phyloP scores from a whole-genome alignment of 2,888 invertebrate species.

The Hoplodrina blanda region DNA sequence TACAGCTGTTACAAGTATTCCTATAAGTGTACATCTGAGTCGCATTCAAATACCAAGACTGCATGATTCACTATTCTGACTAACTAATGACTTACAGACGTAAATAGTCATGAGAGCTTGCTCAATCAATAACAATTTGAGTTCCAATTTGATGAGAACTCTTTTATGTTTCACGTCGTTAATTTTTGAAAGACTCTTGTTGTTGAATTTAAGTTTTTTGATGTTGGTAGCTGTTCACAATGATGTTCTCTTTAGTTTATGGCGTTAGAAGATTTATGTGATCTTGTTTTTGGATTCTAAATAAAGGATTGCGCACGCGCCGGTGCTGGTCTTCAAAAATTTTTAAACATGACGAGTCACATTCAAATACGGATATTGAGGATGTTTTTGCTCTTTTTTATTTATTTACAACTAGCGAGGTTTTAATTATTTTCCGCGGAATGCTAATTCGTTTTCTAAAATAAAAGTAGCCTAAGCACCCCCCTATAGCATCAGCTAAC shows the following conservation, averaged over 20 bases:
- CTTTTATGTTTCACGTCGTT: constrained; percentile 25
- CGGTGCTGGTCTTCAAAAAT: background rate
- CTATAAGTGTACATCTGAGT: constrained; percentile 48
- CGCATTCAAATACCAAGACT: constrained; percentile 48
- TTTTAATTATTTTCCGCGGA: no score
- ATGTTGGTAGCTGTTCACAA: constrained; percentile 30
- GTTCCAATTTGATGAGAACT: constrained; percentile 34
- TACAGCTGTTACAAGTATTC: constrained; percentile 53
- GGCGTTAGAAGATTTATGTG: constrained; percentile 39
- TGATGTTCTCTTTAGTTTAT: constrained; percentile 46
- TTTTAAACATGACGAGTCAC: constrained; percentile 8
- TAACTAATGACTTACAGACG: constrained; percentile 62
- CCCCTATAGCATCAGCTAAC: no score
- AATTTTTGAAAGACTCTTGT: constrained; percentile 41
- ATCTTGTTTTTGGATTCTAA: constrained; percentile 32
- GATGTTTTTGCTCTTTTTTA: constrained; percentile 1
- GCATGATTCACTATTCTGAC: constrained; percentile 70
- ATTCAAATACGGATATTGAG: background rate
- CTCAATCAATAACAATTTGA: constrained; percentile 55
- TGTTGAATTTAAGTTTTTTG: constrained; percentile 26
- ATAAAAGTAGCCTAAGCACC: no score
- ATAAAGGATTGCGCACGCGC: constrained; percentile 8
- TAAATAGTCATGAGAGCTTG: constrained; percentile 59
- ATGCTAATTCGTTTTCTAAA: no score
- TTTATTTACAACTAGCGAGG: background rate